phyloP scores from a whole-genome alignment of 2,797 vertebrate species.

The Nothura maculosa region DNA sequence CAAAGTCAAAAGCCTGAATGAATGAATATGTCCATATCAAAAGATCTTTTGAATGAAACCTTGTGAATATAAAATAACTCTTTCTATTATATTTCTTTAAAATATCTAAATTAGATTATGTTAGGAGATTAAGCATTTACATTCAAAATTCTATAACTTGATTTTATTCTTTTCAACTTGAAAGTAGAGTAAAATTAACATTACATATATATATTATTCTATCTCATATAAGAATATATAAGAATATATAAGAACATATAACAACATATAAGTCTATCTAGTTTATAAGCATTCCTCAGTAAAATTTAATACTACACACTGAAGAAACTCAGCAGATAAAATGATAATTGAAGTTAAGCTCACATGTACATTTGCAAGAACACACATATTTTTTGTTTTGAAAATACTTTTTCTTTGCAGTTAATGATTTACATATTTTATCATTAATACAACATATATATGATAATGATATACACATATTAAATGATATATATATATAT shows the following conservation, averaged over 20 bases:
- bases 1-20: not conserved
- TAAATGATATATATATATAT: too few relatives aligned
- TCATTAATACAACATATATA: not conserved
- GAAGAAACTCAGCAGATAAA: not conserved
- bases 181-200: not conserved
- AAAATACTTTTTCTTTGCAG: not conserved
- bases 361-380: not conserved
- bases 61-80: not conserved
- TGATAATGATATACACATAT: too few relatives aligned
- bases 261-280: not conserved
- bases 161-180: not conserved
- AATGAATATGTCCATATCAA: not conserved
- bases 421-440: not conserved
- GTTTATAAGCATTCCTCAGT: not conserved
- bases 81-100: not conserved
- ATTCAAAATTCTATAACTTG: not conserved
- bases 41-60: not conserved
- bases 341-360: not conserved
- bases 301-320: not conserved
- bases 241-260: too few relatives aligned
- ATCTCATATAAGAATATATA: too few relatives aligned
- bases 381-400: not conserved
- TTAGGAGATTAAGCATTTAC: not conserved
- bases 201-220: not conserved
- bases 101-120: not conserved